phyloP scores from a whole-genome alignment of 2,888 invertebrate genomes.

The Odontomyia ornata region DNA sequence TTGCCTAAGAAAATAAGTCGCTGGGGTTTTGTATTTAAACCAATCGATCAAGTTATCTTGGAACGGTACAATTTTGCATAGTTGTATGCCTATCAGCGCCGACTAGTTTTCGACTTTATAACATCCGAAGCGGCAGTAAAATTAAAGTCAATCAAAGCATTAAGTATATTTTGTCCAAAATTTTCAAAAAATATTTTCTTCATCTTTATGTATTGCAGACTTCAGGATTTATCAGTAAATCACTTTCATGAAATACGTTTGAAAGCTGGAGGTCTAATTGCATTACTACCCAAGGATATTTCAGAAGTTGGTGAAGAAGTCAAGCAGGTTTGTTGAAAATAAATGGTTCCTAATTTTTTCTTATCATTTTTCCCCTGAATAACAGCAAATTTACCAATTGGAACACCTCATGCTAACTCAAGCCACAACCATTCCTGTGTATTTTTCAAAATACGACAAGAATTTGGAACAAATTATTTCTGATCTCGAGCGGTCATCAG shows the following conservation, averaged over 20 bases:
- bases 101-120: too few species aligned
- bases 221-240: conserved; percentile 82
- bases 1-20: too few species aligned
- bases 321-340: conserved; percentile 70
- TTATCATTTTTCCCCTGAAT: conserved; percentile 44
- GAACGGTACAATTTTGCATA: too few species aligned
- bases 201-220: conserved; percentile 54
- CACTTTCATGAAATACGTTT: conserved; percentile 78
- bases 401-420: conserved; percentile 85
- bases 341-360: background rate
- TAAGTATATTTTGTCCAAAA: too few species aligned
- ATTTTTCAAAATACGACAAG: conserved; percentile 81
- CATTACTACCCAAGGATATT: conserved; percentile 81
- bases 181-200: too few species aligned
- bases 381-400: conserved; percentile 76
- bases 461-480: conserved; percentile 78
- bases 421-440: conserved; percentile 85
- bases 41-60: too few species aligned
- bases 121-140: too few species aligned
- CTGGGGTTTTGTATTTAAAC: too few species aligned
- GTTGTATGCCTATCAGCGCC: too few species aligned
- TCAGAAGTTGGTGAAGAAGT: conserved; percentile 71
- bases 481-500: conserved; percentile 75
- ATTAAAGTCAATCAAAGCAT: too few species aligned
- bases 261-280: conserved; percentile 86